phyloP scores from a whole-genome alignment of 2,888 invertebrate genomes.

The Conomelus anceps region DNA sequence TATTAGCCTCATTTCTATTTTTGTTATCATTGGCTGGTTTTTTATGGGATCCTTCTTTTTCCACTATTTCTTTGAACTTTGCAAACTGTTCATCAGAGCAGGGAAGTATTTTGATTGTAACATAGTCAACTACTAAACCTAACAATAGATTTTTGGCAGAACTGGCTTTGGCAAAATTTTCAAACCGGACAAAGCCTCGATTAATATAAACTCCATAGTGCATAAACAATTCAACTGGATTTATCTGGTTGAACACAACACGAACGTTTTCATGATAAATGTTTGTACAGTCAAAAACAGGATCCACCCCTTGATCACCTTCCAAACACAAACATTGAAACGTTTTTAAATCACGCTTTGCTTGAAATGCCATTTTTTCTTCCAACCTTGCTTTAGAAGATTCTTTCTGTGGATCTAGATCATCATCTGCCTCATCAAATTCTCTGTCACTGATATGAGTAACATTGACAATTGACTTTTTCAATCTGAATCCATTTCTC shows the following conservation, averaged over 20 bases:
- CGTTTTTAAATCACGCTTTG: not conserved
- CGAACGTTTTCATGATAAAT: not conserved
- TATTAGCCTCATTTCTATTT: not conserved
- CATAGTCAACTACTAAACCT: not conserved
- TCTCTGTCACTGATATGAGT: conserved; percentile 60
- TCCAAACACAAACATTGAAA: not conserved
- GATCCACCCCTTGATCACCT: not conserved
- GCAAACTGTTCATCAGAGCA: not conserved
- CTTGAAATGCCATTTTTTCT: not conserved
- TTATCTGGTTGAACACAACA: not conserved
- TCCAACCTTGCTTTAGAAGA: not conserved
- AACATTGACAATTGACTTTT: conserved; percentile 60
- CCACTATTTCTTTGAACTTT: not conserved
- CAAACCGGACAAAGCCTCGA: not conserved
- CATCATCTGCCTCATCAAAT: conserved; percentile 67
- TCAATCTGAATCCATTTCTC: conserved; percentile 54
- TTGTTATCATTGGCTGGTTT: not conserved
- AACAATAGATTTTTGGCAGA: not conserved
- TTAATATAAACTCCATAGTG: not conserved
- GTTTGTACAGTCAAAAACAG: not conserved
- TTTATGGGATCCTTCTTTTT: not conserved
- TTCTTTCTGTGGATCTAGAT: conserved; percentile 25
- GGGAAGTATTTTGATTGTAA: not conserved
- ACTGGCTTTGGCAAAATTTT: not conserved
- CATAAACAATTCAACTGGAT: not conserved